These are phyloP conservation scores for Microctonus hyperodae DNA, from an alignment of 2,888 invertebrate genomes.

Conservation along the genomic window DNA sequence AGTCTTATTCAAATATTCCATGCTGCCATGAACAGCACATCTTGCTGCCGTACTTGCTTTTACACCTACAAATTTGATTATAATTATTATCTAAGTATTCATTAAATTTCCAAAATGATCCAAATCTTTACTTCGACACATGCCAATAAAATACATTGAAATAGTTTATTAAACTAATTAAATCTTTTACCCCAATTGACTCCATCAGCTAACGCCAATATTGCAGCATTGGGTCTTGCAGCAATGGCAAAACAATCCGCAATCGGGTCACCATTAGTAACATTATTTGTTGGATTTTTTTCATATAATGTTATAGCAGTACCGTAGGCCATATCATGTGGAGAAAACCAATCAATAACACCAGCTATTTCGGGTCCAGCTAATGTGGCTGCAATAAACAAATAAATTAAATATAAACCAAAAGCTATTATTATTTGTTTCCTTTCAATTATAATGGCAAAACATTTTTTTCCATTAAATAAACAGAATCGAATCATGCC, in stretches of 20 bases:
- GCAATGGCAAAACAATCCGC: slow-evolving; percentile 87
- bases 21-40: slow-evolving; percentile 84
- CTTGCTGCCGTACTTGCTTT: slow-evolving; percentile 85
- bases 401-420: neutral
- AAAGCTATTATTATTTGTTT: neutral
- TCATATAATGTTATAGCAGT: slow-evolving; percentile 83
- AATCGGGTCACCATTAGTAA: slow-evolving; percentile 79
- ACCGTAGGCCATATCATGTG: slow-evolving; percentile 71
- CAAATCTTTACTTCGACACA: too few relatives aligned
- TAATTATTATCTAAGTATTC: too few relatives aligned
- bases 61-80: slow-evolving; percentile 65
- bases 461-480: neutral
- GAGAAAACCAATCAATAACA: slow-evolving; percentile 67
- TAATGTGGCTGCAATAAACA: slow-evolving; percentile 33
- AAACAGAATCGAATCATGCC: neutral
- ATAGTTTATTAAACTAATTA: neutral
- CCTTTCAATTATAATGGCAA: neutral
- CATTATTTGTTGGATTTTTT: slow-evolving; percentile 78
- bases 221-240: slow-evolving; percentile 74
- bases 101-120: too few relatives aligned
- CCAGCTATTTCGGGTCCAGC: slow-evolving; percentile 48
- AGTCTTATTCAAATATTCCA: slow-evolving; percentile 81
- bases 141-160: neutral
- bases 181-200: slow-evolving; percentile 81
- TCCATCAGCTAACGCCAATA: slow-evolving; percentile 86